Conservation (phyloP, 2,113 vertebrate genomes). For the Nestor notabilis region DNA sequence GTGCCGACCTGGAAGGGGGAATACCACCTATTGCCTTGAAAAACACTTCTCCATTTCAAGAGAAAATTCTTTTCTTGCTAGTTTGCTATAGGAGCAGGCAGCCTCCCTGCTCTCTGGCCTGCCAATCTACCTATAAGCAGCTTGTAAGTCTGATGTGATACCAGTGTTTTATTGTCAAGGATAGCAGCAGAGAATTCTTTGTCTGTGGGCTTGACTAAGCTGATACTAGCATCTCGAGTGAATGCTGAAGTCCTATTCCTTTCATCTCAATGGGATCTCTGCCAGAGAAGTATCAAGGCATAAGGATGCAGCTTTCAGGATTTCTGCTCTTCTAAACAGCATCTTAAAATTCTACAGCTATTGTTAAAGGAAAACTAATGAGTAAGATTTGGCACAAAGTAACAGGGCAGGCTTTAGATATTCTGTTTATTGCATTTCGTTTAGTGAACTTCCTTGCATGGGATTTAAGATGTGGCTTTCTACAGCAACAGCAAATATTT, state of each 20-base stretch:
- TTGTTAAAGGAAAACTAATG: conserved; percentile 11
- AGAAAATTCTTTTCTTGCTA: neutral
- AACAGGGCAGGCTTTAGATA: neutral
- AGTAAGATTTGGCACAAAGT: neutral
- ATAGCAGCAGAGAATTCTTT: neutral
- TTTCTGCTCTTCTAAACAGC: conserved; percentile 12
- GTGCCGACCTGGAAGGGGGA: neutral
- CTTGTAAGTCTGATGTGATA: neutral
- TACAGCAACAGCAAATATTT: conserved; percentile 20
- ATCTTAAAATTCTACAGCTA: neutral
- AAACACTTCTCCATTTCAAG: neutral
- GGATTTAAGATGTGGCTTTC: neutral
- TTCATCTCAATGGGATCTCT: neutral
- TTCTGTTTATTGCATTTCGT: conserved; percentile 17
- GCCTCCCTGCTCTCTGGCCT: neutral
- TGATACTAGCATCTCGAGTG: neutral
- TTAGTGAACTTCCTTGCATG: conserved; percentile 5
- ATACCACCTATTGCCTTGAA: neutral
- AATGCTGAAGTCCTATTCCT: neutral
- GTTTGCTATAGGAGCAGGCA: neutral
- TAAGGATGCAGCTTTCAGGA: neutral
- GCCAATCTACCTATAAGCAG: neutral
- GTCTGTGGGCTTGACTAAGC: neutral
- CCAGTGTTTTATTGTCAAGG: neutral
- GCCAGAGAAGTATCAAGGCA: neutral